A percentile compares a stretch with the other conserved stretches of the same genome.
phyloP scores from a whole-genome alignment of 2,113 vertebrate genomes.

The Gnathonemus echidnorhynchus region DNA sequence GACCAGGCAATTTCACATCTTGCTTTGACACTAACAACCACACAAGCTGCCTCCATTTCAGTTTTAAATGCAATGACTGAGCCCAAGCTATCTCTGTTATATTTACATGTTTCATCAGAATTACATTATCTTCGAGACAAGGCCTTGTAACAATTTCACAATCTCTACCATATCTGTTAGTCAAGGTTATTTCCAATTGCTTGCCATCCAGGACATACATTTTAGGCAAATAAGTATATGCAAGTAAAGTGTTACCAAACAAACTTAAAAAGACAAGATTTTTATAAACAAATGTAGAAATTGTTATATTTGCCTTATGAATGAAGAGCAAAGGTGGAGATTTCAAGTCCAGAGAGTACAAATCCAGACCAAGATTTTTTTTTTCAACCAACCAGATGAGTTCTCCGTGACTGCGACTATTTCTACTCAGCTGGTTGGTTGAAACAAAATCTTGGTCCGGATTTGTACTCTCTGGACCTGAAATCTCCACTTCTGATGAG shows the following conservation, averaged over 20 bases:
- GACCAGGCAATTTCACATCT: background rate
- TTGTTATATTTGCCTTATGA: background rate
- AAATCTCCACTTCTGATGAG: background rate
- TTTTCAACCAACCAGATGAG: no score
- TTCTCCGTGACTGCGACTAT: no score
- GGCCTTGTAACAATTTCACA: background rate
- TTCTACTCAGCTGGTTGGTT: no score
- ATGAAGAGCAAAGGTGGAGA: background rate
- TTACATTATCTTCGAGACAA: background rate
- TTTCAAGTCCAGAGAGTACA: no score
- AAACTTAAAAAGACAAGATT: background rate
- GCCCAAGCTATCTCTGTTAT: background rate
- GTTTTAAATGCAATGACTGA: background rate
- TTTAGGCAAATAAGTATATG: background rate
- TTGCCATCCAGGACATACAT: no score
- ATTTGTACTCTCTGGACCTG: no score
- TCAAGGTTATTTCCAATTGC: background rate
- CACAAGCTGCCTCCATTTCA: background rate
- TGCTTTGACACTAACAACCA: background rate
- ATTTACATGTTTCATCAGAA: background rate
- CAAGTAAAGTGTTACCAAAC: background rate
- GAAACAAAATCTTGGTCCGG: no score
- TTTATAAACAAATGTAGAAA: background rate
- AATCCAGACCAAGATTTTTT: no score
- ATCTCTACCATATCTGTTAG: background rate